Base-by-base conservation (phyloP, 2,113 vertebrate species). In the Bolborhynchus lineola region DNA sequence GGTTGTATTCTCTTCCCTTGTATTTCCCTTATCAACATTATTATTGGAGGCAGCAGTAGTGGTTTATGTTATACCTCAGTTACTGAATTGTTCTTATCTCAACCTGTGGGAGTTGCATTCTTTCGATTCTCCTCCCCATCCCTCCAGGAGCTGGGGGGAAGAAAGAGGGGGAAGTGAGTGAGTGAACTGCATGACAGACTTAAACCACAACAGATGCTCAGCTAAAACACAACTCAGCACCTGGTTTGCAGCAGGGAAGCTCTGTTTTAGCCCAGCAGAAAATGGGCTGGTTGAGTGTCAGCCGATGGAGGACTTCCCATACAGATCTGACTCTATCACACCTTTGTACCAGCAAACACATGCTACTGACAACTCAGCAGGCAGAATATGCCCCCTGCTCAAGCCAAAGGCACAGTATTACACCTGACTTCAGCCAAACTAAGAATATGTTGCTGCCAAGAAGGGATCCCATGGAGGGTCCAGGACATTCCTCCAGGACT, bases 401-500 rank as follows among this genome's bases (percentile, higher is more conserved):
- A 62, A 86, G 46, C n/a, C 33, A 47, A 39, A 79, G 29, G 26
- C 23, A 79, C 26, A 21, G 16, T 5, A 15, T 14, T 57, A 80
- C 37, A 44, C 21, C 14, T 1, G 0, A 13, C 10, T 60, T 46
- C 47, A 53, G 68, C 20, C 6, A 0, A 46, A 11, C 21, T 21
- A 60, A 64, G 15, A 55, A 11, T 17, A 37, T 2, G 8, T 1
- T 68, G 41, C 47, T 5, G 2, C 20, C 46, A 83, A 53, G 41
- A 91, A 63, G 11, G 31, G 23, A 57, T 79, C 55, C 41, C 80
- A 8, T 8, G 11, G 4, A 31, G 13, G 11, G 13, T 33, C 71
- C 63, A 31, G 44, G 49, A 13, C 9, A 20, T 24, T 69, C 29
- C 59, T 72, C 50, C 71, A 80, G 42, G n/a, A 39, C 24, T 35